A percentile compares a stretch with the other conserved stretches of the same genome.
These are phyloP conservation scores for Pteruthius melanotis DNA, from an alignment of 2,113 vertebrate species.

Conservation along the genomic window DNA sequence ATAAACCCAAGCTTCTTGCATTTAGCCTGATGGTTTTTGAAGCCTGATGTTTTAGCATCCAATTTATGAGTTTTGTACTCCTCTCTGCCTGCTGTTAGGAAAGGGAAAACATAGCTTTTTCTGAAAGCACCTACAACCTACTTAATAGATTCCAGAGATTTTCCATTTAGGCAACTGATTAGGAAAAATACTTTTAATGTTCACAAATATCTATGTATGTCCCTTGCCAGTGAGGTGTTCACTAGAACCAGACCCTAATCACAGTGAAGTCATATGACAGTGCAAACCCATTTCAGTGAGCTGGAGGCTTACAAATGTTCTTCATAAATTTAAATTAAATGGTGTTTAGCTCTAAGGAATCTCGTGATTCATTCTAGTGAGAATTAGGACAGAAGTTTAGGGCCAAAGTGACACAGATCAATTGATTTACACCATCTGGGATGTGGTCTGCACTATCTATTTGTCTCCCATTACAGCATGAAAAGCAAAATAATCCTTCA, in stretches of 20 bases:
- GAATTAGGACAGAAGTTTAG: background rate
- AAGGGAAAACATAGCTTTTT: background rate
- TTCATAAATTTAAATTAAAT: background rate
- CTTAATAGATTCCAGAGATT: background rate
- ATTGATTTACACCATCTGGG: background rate
- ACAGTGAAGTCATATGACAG: background rate
- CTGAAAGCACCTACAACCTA: background rate
- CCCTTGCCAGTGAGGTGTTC: background rate
- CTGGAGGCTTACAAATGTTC: background rate
- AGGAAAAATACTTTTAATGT: background rate
- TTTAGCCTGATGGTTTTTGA: background rate
- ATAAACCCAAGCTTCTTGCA: background rate
- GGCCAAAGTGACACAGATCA: background rate
- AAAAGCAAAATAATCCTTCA: background rate
- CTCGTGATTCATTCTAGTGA: background rate
- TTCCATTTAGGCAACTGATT: background rate
- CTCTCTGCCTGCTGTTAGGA: background rate
- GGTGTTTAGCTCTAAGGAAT: background rate
- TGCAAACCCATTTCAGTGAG: background rate
- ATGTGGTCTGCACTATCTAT: background rate
- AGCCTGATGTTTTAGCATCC: background rate
- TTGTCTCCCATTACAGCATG: background rate
- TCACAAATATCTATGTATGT: background rate
- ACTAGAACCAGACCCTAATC: background rate
- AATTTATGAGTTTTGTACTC: background rate